Percentiles rank a stretch among this genome's conserved stretches.
Evolutionary conservation across 2,888 invertebrate genomes (phyloP).

Genomic region (Noctua pronuba): DNA sequence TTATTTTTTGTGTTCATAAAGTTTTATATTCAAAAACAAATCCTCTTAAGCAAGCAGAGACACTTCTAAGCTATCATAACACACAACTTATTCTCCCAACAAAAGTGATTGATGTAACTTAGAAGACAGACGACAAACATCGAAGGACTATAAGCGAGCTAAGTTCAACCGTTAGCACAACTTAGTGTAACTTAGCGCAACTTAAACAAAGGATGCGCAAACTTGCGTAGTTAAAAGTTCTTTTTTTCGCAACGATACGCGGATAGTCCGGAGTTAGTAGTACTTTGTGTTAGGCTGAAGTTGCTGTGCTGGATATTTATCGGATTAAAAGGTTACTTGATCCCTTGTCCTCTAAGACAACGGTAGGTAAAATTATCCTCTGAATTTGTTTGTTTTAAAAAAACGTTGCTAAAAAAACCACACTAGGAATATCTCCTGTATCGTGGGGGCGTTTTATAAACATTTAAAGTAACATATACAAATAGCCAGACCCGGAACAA

Average conservation of each 20-base stretch:
- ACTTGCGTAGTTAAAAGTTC: slow-evolving; percentile 70
- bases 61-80: slow-evolving; percentile 3
- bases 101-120: slow-evolving; percentile 56
- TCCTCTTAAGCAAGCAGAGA: background rate
- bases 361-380: background rate
- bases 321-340: slow-evolving; percentile 18
- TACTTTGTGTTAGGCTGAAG: slow-evolving; percentile 12
- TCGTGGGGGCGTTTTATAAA: no score
- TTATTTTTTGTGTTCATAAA: background rate
- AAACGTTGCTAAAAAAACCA: no score
- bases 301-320: slow-evolving; percentile 27
- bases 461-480: no score
- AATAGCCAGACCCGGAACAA: no score
- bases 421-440: no score
- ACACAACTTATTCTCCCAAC: background rate
- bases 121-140: slow-evolving; percentile 61
- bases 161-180: slow-evolving; percentile 75
- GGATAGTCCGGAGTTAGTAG: slow-evolving; percentile 35
- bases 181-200: slow-evolving; percentile 71
- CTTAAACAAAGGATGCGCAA: slow-evolving; percentile 71
- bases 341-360: background rate
- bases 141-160: slow-evolving; percentile 55
- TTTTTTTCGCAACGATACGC: slow-evolving; percentile 54
- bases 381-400: no score
- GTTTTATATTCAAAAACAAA: background rate